These are phyloP conservation scores for Pimephales promelas DNA, from an alignment of 2,113 vertebrate species.

Conservation along the genomic window DNA sequence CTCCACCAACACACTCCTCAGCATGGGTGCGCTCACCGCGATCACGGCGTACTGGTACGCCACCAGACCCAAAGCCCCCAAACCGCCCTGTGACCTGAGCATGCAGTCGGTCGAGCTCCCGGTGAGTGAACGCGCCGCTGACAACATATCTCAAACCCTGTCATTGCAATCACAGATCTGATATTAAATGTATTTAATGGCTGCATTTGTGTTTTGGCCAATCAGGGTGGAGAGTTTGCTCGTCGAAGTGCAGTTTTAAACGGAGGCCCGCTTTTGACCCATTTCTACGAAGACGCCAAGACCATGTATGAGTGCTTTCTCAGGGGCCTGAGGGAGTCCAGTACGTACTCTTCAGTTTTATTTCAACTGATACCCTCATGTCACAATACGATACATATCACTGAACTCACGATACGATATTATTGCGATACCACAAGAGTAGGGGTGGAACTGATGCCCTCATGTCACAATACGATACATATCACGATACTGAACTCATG, in stretches of 20 bases:
- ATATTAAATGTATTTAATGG: too few relatives aligned
- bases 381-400: too few relatives aligned
- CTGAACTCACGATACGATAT: too few relatives aligned
- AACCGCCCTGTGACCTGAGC: slow-evolving; percentile 81
- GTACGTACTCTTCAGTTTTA: slow-evolving; percentile 73
- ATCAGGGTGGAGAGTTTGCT: slow-evolving; percentile 79
- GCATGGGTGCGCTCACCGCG: slow-evolving; percentile 85
- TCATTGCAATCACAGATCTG: not conserved
- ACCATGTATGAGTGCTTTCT: slow-evolving; percentile 86
- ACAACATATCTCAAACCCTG: not conserved
- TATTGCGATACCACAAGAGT: too few relatives aligned
- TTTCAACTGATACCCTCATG: not conserved
- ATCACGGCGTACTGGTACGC: slow-evolving; percentile 88
- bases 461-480: too few relatives aligned
- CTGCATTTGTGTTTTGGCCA: slow-evolving; percentile 5
- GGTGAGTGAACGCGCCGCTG: slow-evolving; percentile 70
- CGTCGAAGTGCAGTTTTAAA: slow-evolving; percentile 76
- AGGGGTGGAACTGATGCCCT: too few relatives aligned
- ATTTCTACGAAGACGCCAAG: slow-evolving; percentile 82
- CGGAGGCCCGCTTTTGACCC: slow-evolving; percentile 65
- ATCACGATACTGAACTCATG: too few relatives aligned
- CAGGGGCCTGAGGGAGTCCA: slow-evolving; percentile 83
- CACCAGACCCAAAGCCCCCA: slow-evolving; percentile 83
- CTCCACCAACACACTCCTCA: slow-evolving; percentile 84
- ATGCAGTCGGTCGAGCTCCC: slow-evolving; percentile 89